Conservation (phyloP, 2,888 invertebrate species). For the Ophion costatus region DNA sequence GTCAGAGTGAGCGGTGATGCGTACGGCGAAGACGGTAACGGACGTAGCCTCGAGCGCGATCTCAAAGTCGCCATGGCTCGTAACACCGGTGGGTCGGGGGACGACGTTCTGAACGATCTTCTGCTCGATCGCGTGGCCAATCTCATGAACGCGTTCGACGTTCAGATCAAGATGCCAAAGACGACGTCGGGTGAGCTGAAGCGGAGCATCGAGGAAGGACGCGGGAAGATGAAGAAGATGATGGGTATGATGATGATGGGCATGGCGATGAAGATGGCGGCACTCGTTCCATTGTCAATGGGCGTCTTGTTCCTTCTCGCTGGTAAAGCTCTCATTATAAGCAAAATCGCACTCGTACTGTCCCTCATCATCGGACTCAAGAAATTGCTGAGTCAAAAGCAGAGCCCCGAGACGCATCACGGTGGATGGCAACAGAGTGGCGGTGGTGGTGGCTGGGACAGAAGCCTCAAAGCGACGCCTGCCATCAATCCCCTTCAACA, state of each 20-base stretch:
- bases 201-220: constrained; percentile 91
- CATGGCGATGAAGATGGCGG: constrained; percentile 92
- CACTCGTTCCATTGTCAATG: constrained; percentile 91
- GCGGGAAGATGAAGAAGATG: constrained; percentile 95
- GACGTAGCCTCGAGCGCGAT: constrained; percentile 83
- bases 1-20: constrained; percentile 85
- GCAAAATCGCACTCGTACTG: constrained; percentile 91
- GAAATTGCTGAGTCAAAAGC: constrained; percentile 90
- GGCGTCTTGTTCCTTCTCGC: constrained; percentile 92
- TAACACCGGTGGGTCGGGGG: constrained; percentile 86
- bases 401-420: constrained; percentile 84
- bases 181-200: constrained; percentile 88
- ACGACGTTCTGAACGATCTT: constrained; percentile 88
- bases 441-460: constrained; percentile 88
- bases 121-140: constrained; percentile 89
- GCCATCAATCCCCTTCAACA: constrained; percentile 73
- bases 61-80: constrained; percentile 89
- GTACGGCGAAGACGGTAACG: constrained; percentile 79
- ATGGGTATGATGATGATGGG: constrained; percentile 97
- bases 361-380: constrained; percentile 93
- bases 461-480: constrained; percentile 83
- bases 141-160: constrained; percentile 90
- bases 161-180: constrained; percentile 91
- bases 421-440: constrained; percentile 82
- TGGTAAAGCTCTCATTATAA: constrained; percentile 93